phyloP scores from a whole-genome alignment of 2,888 invertebrate species.

The Nebria salina region DNA sequence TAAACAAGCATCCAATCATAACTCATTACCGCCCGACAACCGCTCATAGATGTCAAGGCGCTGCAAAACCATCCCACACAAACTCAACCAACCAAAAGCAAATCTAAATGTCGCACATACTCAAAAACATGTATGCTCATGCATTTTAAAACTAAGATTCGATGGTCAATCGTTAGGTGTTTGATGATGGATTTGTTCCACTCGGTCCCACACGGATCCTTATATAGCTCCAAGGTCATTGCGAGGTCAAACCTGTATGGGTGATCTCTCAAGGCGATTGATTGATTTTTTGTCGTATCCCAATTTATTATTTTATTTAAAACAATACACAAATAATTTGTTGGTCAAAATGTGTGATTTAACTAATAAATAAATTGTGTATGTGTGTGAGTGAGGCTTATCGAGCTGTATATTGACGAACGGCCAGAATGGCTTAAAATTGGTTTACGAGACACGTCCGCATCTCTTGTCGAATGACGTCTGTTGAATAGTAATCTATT shows the following conservation, averaged over 20 bases:
- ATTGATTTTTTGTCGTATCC: neutral
- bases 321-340: no score
- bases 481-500: conserved; percentile 35
- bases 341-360: no score
- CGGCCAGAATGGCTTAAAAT: conserved; percentile 13
- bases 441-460: conserved; percentile 28
- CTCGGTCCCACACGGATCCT: conserved; percentile 20
- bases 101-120: no score
- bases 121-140: no score
- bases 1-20: no score
- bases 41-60: no score
- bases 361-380: no score
- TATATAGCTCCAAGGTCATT: neutral
- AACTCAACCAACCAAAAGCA: no score
- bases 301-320: no score
- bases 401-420: neutral
- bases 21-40: no score
- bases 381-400: neutral
- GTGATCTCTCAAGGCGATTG: neutral
- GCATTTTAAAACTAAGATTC: neutral
- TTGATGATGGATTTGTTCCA: conserved; percentile 31
- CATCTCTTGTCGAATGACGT: conserved; percentile 25
- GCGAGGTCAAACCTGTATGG: conserved; percentile 11
- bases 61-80: no score
- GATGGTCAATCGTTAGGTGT: conserved; percentile 16